Evolutionary conservation across 2,888 invertebrate genomes (phyloP).

Genomic region (Agrotis exclamationis): DNA sequence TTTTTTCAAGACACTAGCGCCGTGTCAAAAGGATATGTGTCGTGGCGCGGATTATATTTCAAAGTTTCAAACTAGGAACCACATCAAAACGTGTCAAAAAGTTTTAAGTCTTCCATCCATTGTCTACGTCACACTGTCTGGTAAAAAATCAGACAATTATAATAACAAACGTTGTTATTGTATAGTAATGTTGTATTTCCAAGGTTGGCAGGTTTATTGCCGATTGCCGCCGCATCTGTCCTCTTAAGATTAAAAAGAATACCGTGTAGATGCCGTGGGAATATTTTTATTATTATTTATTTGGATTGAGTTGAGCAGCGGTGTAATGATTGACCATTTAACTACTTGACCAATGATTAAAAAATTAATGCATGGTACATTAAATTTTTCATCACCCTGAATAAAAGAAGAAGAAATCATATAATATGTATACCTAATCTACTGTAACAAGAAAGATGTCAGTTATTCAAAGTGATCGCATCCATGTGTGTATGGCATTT

Average conservation of each 20-base stretch:
- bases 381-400: neutral
- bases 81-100: neutral
- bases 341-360: neutral
- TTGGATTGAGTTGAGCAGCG: neutral
- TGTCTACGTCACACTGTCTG: constrained; percentile 14
- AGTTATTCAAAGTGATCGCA: too few relatives aligned
- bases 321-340: neutral
- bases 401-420: too few relatives aligned
- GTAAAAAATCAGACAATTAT: constrained; percentile 59
- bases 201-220: constrained; percentile 61
- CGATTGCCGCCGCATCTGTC: constrained; percentile 49
- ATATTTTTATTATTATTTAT: constrained; percentile 27
- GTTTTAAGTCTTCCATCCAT: constrained; percentile 22
- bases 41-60: too few relatives aligned
- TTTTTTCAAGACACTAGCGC: too few relatives aligned
- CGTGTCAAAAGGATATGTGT: too few relatives aligned
- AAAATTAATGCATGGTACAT: too few relatives aligned
- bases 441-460: too few relatives aligned
- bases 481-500: neutral
- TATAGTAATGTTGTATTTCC: constrained; percentile 54
- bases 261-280: constrained; percentile 25
- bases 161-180: constrained; percentile 46
- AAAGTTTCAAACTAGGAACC: constrained; percentile 4
- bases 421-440: too few relatives aligned
- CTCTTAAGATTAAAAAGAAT: constrained; percentile 28